Evolutionary conservation across 2,797 vertebrate species (phyloP).

Genomic region (Echiichthys vipera): DNA sequence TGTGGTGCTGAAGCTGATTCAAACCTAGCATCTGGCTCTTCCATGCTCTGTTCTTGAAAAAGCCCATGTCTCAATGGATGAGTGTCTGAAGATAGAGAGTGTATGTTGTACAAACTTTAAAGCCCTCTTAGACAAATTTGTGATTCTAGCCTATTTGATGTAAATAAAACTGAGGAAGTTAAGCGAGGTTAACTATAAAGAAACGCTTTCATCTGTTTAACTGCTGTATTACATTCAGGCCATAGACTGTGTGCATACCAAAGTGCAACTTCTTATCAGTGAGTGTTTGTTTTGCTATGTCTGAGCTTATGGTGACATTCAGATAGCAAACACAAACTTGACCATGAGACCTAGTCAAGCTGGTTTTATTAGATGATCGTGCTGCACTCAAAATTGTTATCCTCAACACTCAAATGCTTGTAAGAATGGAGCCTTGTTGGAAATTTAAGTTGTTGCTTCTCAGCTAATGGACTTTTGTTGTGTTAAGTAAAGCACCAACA

Average conservation of each 20-base stretch:
- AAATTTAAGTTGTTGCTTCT: constrained; percentile 41
- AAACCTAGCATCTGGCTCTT: background rate
- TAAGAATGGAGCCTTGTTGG: constrained; percentile 28
- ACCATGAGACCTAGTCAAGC: constrained; percentile 17
- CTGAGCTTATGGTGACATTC: background rate
- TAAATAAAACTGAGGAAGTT: background rate
- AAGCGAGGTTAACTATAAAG: too few relatives aligned
- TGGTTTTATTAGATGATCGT: constrained; percentile 17
- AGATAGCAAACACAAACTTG: constrained; percentile 31
- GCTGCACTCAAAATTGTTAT: constrained; percentile 21
- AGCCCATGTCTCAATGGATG: background rate
- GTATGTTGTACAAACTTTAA: background rate
- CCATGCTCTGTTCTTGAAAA: background rate
- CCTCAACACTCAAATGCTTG: constrained; percentile 23
- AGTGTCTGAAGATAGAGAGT: background rate
- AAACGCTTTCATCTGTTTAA: background rate
- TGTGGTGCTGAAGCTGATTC: background rate
- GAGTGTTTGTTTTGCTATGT: constrained; percentile 1
- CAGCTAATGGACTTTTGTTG: constrained; percentile 44
- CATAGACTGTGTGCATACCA: background rate
- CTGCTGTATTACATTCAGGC: background rate
- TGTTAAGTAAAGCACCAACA: constrained; percentile 28
- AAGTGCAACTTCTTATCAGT: background rate
- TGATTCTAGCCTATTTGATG: too few relatives aligned
- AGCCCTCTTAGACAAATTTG: background rate